Evolutionary conservation across 2,797 vertebrate genomes (phyloP).

Genomic region (Gallirallus australis): DNA sequence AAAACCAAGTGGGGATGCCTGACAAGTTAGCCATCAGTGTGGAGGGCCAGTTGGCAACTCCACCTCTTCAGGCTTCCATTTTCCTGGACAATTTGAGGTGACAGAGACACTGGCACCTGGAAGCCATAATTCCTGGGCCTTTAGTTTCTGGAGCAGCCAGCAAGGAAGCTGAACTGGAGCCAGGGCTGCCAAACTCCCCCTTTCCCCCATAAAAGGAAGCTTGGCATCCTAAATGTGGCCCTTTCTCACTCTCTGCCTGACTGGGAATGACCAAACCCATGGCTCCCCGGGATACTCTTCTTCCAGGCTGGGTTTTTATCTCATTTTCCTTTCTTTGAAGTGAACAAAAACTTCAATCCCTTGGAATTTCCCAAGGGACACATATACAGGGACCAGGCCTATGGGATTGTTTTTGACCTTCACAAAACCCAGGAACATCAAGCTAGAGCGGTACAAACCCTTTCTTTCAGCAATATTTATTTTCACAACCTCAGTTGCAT

Average conservation of each 20-base stretch:
- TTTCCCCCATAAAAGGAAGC: not conserved
- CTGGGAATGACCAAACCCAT: not conserved
- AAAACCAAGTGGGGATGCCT: not conserved
- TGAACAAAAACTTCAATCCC: not conserved
- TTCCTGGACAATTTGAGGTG: not conserved
- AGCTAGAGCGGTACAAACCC: not conserved
- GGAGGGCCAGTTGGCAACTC: not conserved
- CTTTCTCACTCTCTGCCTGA: not conserved
- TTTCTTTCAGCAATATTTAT: not conserved
- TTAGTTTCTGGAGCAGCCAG: not conserved
- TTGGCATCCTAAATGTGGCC: not conserved
- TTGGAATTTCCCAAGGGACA: not conserved
- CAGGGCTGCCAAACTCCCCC: not conserved
- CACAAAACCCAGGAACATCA: not conserved
- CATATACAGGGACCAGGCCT: not conserved
- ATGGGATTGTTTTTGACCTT: not conserved
- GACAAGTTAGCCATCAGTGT: not conserved
- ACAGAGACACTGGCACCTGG: not conserved
- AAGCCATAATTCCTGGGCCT: not conserved
- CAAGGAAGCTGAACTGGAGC: not conserved
- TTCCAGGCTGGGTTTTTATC: not conserved
- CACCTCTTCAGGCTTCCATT: not conserved
- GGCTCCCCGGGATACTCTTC: not conserved
- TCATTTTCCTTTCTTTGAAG: not conserved
- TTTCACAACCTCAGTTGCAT: not conserved